phyloP scores from a whole-genome alignment of 2,888 invertebrate genomes.

The Microctonus brassicae region DNA sequence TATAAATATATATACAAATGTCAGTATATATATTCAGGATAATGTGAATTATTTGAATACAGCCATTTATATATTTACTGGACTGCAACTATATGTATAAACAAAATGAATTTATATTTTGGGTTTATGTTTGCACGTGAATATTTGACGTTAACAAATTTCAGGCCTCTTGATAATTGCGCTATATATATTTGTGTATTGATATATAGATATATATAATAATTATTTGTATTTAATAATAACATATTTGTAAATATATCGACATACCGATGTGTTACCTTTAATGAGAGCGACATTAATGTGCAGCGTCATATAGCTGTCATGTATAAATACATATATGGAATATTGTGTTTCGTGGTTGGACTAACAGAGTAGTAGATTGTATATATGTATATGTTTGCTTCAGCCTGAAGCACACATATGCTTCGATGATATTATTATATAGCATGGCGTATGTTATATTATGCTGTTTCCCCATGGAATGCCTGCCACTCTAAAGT shows the following conservation, averaged over 20 bases:
- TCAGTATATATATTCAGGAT: neutral
- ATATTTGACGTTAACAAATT: neutral
- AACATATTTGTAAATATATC: conserved; percentile 23
- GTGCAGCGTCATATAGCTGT: conserved; percentile 35
- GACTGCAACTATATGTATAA: too few species aligned
- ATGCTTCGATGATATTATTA: neutral
- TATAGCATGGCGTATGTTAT: neutral
- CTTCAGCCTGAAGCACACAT: conserved; percentile 16
- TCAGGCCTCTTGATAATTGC: conserved; percentile 23
- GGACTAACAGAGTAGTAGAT: too few species aligned
- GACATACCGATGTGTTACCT: conserved; percentile 31
- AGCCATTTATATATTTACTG: too few species aligned
- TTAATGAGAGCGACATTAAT: conserved; percentile 31
- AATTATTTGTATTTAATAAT: too few species aligned
- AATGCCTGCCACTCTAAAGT: conserved; percentile 30
- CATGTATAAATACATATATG: conserved; percentile 16
- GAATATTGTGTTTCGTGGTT: conserved; percentile 12
- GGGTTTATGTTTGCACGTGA: neutral
- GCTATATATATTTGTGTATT: neutral
- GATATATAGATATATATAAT: too few species aligned
- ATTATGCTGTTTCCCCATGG: conserved; percentile 18
- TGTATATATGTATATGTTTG: neutral
- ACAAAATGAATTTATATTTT: too few species aligned
- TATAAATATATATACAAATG: too few species aligned
- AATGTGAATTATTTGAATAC: neutral